Evolutionary conservation across 2,113 vertebrate genomes (phyloP), one percentile per base, ranked within the genome.

Genomic region (Anolis sagrei): DNA sequence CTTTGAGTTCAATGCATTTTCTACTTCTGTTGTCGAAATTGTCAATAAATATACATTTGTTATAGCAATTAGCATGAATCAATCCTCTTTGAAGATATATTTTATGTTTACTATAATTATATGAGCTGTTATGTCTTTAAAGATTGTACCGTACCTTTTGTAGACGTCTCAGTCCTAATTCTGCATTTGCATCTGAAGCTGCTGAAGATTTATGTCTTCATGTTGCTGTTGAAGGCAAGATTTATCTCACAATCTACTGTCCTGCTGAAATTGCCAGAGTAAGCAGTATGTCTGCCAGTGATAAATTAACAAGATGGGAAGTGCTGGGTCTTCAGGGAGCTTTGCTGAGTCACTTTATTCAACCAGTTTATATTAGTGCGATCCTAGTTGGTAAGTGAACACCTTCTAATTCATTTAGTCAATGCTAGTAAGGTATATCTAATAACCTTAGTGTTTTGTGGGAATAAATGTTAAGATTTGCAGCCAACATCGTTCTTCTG

Each of bases 301-400:
- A 99, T 95, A 99, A 99, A 84, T 81, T 99, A 86, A 98, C 97
- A 13, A 97, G 97, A 89, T 99, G 99, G 98, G 97, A 98, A 90
- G 98, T 99, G 77, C 93, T 99, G 23, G 99, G 99, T 88, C 92
- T 98, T 70, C 99, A 99, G 92, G 99, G 99, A 48, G 98, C 98
- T 0, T 87, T 99, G 87, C 95, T 99, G 61, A 99, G 98, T 93
- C 97, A 99, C 92, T 99, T 99, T 88, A 97, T 99, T 0, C 97
- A 99, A 58, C 99, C 99, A 0, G 62, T 99, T 79, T 99, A 99
- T 32, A 95, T 98, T 87, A 96, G 92, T 87, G 98, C 87, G 91
- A 98, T 99, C 89, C 94, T 99, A 74, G 89, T 99, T 62, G 98
- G 99, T 96, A 94, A 96, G 97, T 93, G 27, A 5, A 6, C 23